Conservation (phyloP, 2,888 invertebrate genomes). For the Chorisops tibialis region DNA sequence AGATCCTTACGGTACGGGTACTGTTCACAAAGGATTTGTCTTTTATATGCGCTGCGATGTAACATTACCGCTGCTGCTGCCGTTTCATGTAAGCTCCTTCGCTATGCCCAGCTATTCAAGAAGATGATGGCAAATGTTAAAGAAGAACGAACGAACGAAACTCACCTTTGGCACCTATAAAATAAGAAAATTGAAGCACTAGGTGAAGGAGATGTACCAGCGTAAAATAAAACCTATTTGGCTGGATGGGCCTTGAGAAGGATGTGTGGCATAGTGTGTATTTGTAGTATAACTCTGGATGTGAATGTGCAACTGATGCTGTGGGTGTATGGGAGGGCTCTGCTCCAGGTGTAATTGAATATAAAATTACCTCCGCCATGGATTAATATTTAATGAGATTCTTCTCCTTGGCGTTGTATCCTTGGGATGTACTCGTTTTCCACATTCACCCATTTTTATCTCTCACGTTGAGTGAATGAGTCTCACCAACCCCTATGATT, state of each 20-base stretch:
- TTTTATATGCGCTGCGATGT: no score
- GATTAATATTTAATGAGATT: constrained; percentile 41
- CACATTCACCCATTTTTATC: constrained; percentile 21
- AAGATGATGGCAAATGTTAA: not conserved
- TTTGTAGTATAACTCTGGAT: not conserved
- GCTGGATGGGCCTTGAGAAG: not conserved
- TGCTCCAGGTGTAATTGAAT: constrained; percentile 39
- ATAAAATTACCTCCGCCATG: constrained; percentile 39
- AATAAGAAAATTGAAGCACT: constrained; percentile 18
- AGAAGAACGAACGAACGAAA: not conserved
- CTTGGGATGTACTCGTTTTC: constrained; percentile 21
- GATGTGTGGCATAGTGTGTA: not conserved
- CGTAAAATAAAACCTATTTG: constrained; percentile 10
- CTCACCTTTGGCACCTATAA: constrained; percentile 11
- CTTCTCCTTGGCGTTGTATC: constrained; percentile 25
- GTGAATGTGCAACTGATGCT: constrained; percentile 18
- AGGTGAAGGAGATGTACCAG: not conserved
- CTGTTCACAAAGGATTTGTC: no score
- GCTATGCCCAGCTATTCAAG: not conserved
- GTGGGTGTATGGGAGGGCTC: not conserved
- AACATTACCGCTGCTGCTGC: no score
- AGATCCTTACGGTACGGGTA: no score
- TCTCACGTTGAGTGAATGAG: constrained; percentile 27
- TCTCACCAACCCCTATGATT: constrained; percentile 11
- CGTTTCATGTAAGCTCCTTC: no score